These are phyloP conservation scores for Zaprionus gabonicus DNA, from an alignment of 1,140 invertebrate genomes.

Conservation along the genomic window DNA sequence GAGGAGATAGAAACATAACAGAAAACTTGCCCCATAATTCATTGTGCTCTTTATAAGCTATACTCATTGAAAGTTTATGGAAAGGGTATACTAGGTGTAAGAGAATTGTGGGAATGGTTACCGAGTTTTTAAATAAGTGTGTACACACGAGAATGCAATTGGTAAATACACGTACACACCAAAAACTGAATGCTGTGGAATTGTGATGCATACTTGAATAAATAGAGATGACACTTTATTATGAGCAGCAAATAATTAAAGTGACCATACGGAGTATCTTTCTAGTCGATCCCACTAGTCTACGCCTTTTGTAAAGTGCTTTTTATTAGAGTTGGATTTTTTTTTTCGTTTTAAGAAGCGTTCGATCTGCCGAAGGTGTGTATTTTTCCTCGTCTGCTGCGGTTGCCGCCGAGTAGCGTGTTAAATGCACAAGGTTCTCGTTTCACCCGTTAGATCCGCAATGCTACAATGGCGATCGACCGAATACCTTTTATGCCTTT, in stretches of 20 bases:
- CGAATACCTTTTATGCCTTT: conserved; percentile 58
- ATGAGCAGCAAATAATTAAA: neutral
- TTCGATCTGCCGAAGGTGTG: conserved; percentile 45
- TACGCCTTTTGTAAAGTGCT: neutral
- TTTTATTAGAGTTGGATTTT: neutral
- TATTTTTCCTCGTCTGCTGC: conserved; percentile 27
- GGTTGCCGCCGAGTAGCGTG: conserved; percentile 50
- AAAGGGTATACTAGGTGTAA: neutral
- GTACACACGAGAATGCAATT: neutral
- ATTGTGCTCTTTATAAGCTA: conserved; percentile 55
- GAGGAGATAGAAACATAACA: conserved; percentile 18
- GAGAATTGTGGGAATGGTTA: neutral
- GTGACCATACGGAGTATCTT: neutral
- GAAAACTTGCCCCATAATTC: conserved; percentile 78
- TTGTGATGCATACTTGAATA: neutral
- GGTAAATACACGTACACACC: neutral
- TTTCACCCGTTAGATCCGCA: conserved; percentile 82
- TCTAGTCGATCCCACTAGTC: neutral
- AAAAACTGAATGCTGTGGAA: neutral
- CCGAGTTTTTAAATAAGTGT: neutral
- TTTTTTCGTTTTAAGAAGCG: conserved; percentile 10
- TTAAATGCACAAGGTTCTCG: conserved; percentile 81
- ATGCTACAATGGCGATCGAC: conserved; percentile 57
- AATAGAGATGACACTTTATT: neutral
- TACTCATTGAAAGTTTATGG: neutral